Conservation (phyloP, 2,888 invertebrate species). For the Nemoura dubitans region DNA sequence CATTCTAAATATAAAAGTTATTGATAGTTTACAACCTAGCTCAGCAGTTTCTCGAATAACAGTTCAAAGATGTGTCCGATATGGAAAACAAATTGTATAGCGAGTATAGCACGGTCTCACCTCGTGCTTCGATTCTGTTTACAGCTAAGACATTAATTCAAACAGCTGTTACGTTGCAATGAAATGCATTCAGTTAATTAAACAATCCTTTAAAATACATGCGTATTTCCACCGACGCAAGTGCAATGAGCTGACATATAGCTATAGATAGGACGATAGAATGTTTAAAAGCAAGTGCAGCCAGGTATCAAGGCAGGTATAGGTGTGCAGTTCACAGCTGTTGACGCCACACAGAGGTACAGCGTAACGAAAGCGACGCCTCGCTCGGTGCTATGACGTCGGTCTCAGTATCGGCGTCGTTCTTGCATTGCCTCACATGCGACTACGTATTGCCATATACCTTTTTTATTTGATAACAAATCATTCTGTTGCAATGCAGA, state of each 20-base stretch:
- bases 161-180: not conserved
- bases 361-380: not conserved
- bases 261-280: not conserved
- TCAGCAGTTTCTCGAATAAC: not conserved
- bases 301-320: not conserved
- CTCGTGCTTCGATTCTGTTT: not conserved
- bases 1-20: not conserved
- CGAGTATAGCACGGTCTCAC: not conserved
- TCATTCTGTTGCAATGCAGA: not conserved
- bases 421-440: not conserved
- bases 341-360: not conserved
- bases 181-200: not conserved
- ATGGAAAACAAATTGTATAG: not conserved
- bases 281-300: not conserved
- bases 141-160: not conserved
- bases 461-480: slow-evolving; percentile 12
- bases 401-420: not conserved
- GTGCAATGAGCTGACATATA: not conserved
- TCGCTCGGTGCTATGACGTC: not conserved
- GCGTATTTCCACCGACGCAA: not conserved
- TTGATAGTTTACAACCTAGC: not conserved
- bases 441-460: not conserved
- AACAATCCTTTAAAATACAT: not conserved
- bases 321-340: no score
- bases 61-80: not conserved